A percentile compares a stretch with the other conserved stretches of the same genome.
Conservation (phyloP, 2,113 vertebrate genomes). For the Toxotes jaculatrix region DNA sequence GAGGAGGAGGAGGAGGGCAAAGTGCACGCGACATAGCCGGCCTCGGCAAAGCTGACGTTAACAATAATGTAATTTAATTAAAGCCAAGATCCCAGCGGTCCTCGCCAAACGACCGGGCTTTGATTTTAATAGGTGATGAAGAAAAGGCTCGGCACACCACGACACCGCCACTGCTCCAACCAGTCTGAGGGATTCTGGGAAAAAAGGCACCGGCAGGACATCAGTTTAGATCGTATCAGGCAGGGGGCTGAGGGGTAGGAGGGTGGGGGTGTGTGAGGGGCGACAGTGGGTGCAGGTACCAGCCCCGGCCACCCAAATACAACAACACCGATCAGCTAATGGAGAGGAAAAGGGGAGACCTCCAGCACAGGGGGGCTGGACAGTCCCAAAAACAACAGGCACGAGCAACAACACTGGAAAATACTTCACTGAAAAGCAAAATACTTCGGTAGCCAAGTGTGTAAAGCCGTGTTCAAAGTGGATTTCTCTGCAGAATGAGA, state of each 20-base stretch:
- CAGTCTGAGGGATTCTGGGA: conserved; percentile 69
- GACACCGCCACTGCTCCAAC: conserved; percentile 36
- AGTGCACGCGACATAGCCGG: conserved; percentile 67
- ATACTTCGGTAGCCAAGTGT: neutral
- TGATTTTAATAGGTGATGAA: conserved; percentile 85
- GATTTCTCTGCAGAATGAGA: conserved; percentile 47
- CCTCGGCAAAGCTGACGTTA: conserved; percentile 82
- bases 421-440: neutral
- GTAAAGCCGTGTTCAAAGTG: conserved; percentile 23
- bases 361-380: neutral
- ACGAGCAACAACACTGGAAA: neutral
- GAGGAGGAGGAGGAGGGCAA: conserved; percentile 65
- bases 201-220: conserved; percentile 74
- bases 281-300: conserved; percentile 75
- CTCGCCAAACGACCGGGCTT: conserved; percentile 47
- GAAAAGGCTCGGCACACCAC: conserved; percentile 62
- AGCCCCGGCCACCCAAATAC: conserved; percentile 81
- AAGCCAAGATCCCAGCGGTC: conserved; percentile 75
- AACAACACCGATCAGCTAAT: conserved; percentile 68
- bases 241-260: neutral
- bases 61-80: conserved; percentile 89
- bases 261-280: neutral
- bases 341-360: conserved; percentile 51
- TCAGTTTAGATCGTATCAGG: conserved; percentile 76
- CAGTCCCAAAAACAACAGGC: neutral